A percentile compares a stretch with the other conserved stretches of the same genome.
Conservation (phyloP, 2,888 invertebrate genomes). For the Machimus rusticus region DNA sequence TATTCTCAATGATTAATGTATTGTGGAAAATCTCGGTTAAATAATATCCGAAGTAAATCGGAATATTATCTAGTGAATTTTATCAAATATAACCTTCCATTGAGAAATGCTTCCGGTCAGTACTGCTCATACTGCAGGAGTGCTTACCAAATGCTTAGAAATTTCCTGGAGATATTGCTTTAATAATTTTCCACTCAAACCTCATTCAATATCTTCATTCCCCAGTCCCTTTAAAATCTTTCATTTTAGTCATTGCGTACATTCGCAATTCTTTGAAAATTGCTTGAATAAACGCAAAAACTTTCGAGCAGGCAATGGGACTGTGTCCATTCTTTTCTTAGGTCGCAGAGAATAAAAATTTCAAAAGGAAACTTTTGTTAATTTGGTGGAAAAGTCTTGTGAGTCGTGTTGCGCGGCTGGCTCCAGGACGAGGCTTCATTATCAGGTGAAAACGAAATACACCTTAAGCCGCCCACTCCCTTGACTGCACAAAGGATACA, state of each 20-base stretch:
- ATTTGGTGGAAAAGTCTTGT: background rate
- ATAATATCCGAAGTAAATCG: background rate
- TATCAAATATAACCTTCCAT: background rate
- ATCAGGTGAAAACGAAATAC: background rate
- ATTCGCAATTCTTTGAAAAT: background rate
- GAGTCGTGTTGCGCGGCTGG: background rate
- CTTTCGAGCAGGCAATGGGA: background rate
- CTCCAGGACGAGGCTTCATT: background rate
- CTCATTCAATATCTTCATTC: background rate
- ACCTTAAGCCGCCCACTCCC: background rate
- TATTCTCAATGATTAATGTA: background rate
- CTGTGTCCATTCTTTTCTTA: background rate
- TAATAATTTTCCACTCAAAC: background rate
- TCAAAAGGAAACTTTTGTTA: background rate
- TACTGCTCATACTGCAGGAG: background rate
- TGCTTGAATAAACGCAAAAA: background rate
- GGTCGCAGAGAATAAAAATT: background rate
- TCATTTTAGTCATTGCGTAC: background rate
- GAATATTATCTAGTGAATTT: too few species aligned
- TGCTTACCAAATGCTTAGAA: background rate
- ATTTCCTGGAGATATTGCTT: background rate
- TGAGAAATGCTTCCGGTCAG: background rate
- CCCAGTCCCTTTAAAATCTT: background rate
- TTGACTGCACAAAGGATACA: background rate
- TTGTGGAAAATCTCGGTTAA: background rate